phyloP scores from a whole-genome alignment of 92 coral and sea anemone species.

The Porites evermanni region DNA sequence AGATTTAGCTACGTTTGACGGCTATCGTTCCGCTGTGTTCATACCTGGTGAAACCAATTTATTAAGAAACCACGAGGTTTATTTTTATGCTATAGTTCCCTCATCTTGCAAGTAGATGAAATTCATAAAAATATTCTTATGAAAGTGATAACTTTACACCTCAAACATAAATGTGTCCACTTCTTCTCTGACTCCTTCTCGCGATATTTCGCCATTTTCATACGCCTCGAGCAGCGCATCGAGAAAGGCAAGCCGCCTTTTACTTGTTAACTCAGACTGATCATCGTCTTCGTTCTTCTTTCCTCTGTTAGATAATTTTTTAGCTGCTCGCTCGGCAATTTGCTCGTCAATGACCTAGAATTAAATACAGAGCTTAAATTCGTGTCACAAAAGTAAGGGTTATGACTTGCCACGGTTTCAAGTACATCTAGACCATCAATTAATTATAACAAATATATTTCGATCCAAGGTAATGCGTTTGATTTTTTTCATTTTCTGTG shows the following conservation, averaged over 20 bases:
- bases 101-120: too few species aligned
- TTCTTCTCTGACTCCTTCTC: constrained; percentile 85
- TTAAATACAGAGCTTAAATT: not conserved
- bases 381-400: not conserved
- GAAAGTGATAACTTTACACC: constrained; percentile 31
- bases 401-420: too few species aligned
- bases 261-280: not conserved
- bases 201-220: constrained; percentile 70
- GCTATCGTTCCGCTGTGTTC: too few species aligned
- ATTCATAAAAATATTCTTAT: too few species aligned
- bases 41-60: too few species aligned
- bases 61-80: too few species aligned
- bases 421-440: too few species aligned
- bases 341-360: constrained; percentile 14
- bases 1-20: too few species aligned
- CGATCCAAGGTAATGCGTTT: too few species aligned
- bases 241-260: constrained; percentile 67
- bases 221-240: constrained; percentile 75
- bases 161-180: constrained; percentile 85
- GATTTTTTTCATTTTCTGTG: too few species aligned
- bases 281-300: not conserved
- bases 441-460: too few species aligned
- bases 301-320: not conserved
- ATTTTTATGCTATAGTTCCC: too few species aligned
- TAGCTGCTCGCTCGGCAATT: constrained; percentile 15